These are phyloP conservation scores for Drosophila rellima DNA, from an alignment of 2,888 invertebrate genomes.

Conservation along the genomic window DNA sequence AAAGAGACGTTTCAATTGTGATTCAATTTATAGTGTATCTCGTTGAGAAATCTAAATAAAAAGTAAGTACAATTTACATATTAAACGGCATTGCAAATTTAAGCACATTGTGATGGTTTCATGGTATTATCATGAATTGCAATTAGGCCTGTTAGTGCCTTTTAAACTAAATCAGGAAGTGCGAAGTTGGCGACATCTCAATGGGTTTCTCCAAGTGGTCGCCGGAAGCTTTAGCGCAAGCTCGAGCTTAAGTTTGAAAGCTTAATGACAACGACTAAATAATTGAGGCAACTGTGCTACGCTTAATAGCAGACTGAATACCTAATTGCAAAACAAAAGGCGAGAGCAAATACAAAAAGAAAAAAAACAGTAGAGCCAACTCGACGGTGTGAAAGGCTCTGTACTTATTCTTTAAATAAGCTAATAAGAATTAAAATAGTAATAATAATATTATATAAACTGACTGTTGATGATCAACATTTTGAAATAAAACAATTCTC, in stretches of 20 bases:
- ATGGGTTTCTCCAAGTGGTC: slow-evolving; percentile 9
- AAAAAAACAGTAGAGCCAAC: not conserved
- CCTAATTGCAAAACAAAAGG: slow-evolving; percentile 46
- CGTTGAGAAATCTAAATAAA: slow-evolving; percentile 3
- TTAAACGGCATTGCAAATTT: not conserved
- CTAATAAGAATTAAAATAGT: no score
- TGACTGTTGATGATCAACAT: no score
- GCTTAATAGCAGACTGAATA: slow-evolving; percentile 41
- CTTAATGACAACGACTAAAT: slow-evolving; percentile 34
- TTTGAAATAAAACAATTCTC: no score
- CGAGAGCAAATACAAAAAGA: slow-evolving; percentile 13
- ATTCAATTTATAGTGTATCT: slow-evolving; percentile 1
- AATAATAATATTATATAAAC: no score
- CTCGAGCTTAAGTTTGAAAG: slow-evolving; percentile 15
- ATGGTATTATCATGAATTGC: not conserved
- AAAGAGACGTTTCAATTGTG: slow-evolving; percentile 3
- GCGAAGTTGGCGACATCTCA: slow-evolving; percentile 6
- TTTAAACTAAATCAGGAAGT: slow-evolving; percentile 23
- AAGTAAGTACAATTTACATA: not conserved
- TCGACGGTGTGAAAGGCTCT: not conserved
- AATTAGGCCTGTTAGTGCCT: not conserved
- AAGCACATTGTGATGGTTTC: not conserved
- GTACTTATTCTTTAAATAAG: not conserved
- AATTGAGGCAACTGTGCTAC: slow-evolving; percentile 48
- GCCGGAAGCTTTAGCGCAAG: slow-evolving; percentile 22